These are phyloP conservation scores for Myopa tessellatipennis DNA, from an alignment of 2,888 invertebrate genomes.

Conservation along the genomic window DNA sequence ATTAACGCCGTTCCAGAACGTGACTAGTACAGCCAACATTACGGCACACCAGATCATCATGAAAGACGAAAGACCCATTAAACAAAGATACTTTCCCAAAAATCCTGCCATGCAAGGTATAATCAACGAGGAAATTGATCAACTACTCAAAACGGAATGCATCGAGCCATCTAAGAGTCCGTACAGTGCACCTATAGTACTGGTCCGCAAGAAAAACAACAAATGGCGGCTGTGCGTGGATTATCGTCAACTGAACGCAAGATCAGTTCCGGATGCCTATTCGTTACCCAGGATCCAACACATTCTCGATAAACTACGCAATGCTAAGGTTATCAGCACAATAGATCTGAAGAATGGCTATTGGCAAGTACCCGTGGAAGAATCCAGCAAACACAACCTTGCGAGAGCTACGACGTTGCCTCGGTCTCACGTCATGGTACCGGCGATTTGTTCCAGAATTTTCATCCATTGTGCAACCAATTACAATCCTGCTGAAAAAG, in stretches of 20 bases:
- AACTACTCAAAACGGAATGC: neutral
- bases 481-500: slow-evolving; percentile 22
- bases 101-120: slow-evolving; percentile 37
- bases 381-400: neutral
- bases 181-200: slow-evolving; percentile 25
- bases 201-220: slow-evolving; percentile 26
- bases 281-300: slow-evolving; percentile 1
- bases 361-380: slow-evolving; percentile 6
- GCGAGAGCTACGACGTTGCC: neutral
- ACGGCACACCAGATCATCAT: slow-evolving; percentile 21
- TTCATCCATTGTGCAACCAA: neutral
- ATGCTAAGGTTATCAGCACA: slow-evolving; percentile 3
- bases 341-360: slow-evolving; percentile 1
- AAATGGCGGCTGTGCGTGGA: slow-evolving; percentile 37
- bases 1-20: slow-evolving; percentile 14
- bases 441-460: slow-evolving; percentile 23
- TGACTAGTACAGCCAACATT: neutral
- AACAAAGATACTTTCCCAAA: slow-evolving; percentile 30
- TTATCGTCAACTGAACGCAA: slow-evolving; percentile 21
- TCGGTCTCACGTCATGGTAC: slow-evolving; percentile 16
- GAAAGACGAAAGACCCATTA: slow-evolving; percentile 20
- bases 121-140: slow-evolving; percentile 27
- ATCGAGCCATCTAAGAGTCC: slow-evolving; percentile 26
- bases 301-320: slow-evolving; percentile 6
- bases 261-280: slow-evolving; percentile 19